These are phyloP conservation scores for Ischnura elegans DNA, from an alignment of 2,888 invertebrate species.

Conservation along the genomic window DNA sequence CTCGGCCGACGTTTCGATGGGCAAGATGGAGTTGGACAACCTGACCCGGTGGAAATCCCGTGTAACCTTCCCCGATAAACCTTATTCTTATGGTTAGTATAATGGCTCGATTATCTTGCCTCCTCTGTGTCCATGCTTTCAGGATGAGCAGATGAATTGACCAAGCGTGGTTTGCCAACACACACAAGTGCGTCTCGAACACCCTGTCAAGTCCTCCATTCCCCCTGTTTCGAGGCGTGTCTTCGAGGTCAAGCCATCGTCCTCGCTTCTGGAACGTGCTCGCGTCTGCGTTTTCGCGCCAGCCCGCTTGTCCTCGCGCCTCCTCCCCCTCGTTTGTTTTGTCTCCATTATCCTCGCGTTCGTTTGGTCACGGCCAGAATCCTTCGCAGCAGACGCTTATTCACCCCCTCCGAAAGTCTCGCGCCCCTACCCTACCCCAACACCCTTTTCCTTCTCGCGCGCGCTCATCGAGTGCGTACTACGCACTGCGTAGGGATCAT, in stretches of 20 bases:
- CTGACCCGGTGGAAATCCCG: no score
- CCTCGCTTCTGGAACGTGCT: slow-evolving; percentile 25
- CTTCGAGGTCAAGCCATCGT: slow-evolving; percentile 52
- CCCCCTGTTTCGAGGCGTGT: not conserved
- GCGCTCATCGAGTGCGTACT: not conserved
- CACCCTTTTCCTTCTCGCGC: not conserved
- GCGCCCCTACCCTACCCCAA: not conserved
- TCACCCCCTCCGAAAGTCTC: not conserved
- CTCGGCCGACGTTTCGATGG: no score
- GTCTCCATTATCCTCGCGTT: slow-evolving; percentile 45
- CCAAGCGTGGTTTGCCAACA: no score
- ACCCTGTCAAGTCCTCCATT: no score
- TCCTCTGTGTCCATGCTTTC: no score
- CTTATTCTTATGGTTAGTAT: no score
- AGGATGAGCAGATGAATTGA: no score
- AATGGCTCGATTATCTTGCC: no score
- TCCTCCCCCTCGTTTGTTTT: slow-evolving; percentile 34
- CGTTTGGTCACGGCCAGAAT: slow-evolving; percentile 38
- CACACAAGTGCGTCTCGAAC: no score
- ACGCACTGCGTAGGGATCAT: no score
- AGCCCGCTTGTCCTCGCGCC: not conserved
- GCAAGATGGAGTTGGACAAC: no score
- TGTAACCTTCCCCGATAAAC: no score
- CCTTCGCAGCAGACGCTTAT: not conserved
- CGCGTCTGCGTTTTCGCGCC: slow-evolving; percentile 40